Base-by-base conservation (phyloP, 2,113 vertebrate species). In the Scophthalmus maximus region DNA sequence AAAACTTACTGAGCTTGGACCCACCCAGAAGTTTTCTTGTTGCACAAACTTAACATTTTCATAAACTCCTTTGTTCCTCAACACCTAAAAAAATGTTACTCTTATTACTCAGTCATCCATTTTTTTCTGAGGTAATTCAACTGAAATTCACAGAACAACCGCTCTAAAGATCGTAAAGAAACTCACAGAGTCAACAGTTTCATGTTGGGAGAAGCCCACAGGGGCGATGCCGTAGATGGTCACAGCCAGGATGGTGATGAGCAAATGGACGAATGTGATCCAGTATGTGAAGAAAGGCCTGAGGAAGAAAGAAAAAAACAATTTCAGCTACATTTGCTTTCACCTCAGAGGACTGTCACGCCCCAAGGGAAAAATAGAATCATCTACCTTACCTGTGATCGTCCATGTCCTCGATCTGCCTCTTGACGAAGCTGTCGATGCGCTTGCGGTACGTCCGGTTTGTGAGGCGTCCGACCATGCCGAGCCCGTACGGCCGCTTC, bases 221-320 rank as follows among this genome's bases (percentile, higher is more conserved):
- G 98, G 98, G 11, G 96, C 97, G 0, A 98, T 96, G 68, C 97
- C 96, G 0, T 98, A 97, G 92, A 97, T 98, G 57, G 94, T 93
- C 68, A 99, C 96, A 0, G 96, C 94, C 1, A 99, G 90, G 75
- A 98, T 94, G 74, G 98, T 99, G 91, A 98, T 93, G 32, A 99
- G 94, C 2, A 97, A 93, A 89, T 99, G 98, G 84, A 98, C 98
- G 58, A 96, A 96, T 27, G 97, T 98, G 76, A 99, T 96, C 98
- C 98, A 99, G 92, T 99, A 99, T 12, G 96, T 96, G 84, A 99
- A 99, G 87, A 97, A 99, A 18, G 98, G 98, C 91, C 97, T 99
- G 17, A 4, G 6, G 44, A 66, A 83, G 11, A 77, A 17, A 80
- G 4, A 1, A 2, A 15, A 47, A 11, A 40, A 22, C 8, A 27